A percentile compares a stretch with the other conserved stretches of the same genome.
Evolutionary conservation across 2,888 invertebrate genomes (phyloP).

Genomic region (Troides aeacus): DNA sequence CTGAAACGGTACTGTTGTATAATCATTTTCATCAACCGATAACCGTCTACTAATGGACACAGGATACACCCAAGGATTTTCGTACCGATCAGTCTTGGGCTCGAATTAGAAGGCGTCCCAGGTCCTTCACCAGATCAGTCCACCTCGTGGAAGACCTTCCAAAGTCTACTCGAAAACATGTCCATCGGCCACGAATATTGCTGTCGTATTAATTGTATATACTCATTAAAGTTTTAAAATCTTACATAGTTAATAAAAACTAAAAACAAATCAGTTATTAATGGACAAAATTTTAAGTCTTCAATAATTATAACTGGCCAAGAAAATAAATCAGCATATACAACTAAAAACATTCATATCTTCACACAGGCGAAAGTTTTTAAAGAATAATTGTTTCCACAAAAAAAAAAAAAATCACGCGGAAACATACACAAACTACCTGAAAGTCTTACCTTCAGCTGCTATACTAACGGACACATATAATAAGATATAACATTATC

Average conservation of each 20-base stretch:
- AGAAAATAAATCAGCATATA: slow-evolving; percentile 2
- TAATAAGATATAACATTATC: slow-evolving; percentile 6
- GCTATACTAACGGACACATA: slow-evolving; percentile 21
- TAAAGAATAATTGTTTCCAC: slow-evolving; percentile 5
- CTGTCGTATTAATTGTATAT: no score
- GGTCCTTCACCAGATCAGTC: no score
- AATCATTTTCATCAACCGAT: no score
- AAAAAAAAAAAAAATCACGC: slow-evolving; percentile 19
- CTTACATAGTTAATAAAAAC: not conserved
- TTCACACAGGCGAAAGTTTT: not conserved
- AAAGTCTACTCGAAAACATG: no score
- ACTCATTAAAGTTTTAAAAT: not conserved
- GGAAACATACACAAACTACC: not conserved
- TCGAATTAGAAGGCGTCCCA: no score
- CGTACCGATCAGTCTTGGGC: no score
- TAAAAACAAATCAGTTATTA: slow-evolving; percentile 6
- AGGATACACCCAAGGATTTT: no score
- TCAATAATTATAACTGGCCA: slow-evolving; percentile 7
- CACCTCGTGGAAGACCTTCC: no score
- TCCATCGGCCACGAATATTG: no score
- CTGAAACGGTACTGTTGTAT: no score
- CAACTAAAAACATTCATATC: not conserved
- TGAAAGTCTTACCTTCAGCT: slow-evolving; percentile 27
- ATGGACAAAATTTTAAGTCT: not conserved
- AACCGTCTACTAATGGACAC: no score